These are phyloP conservation scores for Chinchilla lanigera DNA, from an alignment of 2,113 vertebrate genomes.

Conservation along the genomic window DNA sequence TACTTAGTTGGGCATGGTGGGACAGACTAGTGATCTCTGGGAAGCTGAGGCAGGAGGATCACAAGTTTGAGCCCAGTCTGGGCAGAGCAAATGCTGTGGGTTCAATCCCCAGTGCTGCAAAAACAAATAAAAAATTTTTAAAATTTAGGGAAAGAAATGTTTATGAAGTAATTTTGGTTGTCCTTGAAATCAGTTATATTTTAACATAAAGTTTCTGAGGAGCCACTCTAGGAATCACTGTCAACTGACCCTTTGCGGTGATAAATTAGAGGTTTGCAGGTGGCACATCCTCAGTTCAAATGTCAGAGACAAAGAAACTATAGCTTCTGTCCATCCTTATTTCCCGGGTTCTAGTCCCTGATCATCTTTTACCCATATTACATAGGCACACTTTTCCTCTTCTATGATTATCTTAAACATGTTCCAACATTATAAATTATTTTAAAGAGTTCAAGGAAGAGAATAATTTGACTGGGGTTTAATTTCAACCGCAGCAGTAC, in stretches of 20 bases:
- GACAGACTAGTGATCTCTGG: not conserved
- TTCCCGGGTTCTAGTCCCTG: not conserved
- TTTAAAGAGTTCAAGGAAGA: not conserved
- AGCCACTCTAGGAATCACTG: not conserved
- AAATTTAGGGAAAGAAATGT: slow-evolving; percentile 6
- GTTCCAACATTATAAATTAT: not conserved
- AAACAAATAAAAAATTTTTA: not conserved
- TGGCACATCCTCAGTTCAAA: not conserved
- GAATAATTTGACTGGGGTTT: not conserved
- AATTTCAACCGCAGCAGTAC: slow-evolving; percentile 17
- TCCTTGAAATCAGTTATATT: slow-evolving; percentile 5
- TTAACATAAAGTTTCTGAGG: slow-evolving; percentile 11
- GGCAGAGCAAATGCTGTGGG: not conserved
- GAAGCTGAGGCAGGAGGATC: not conserved
- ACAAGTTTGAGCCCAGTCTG: not conserved
- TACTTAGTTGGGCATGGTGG: not conserved
- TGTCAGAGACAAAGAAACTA: not conserved
- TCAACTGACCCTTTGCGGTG: not conserved
- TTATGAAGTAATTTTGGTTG: slow-evolving; percentile 25
- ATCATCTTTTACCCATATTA: not conserved
- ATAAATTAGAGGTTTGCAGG: not conserved
- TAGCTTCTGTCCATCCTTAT: not conserved
- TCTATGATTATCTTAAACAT: slow-evolving; percentile 31
- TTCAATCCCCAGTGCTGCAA: not conserved
- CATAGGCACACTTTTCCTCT: not conserved